A percentile compares a stretch with the other conserved stretches of the same genome.
Conservation (phyloP, 2,797 vertebrate species). For the Orestias chungarensis region DNA sequence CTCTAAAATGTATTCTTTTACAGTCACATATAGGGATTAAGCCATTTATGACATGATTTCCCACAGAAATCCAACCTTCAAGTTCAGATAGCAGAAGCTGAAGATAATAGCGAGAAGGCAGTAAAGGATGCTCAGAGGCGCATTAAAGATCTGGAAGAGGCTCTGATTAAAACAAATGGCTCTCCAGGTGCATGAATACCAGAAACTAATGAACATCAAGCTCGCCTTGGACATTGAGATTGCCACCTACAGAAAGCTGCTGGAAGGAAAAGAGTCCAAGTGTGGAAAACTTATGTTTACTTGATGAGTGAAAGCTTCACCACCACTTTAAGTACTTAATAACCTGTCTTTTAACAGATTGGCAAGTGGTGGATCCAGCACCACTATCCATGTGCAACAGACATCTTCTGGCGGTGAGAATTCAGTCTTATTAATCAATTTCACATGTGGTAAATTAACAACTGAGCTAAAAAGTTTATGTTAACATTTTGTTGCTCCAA, state of each 20-base stretch:
- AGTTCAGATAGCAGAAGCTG: conserved; percentile 78
- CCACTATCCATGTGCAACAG: conserved; percentile 80
- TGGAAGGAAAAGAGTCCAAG: conserved; percentile 85
- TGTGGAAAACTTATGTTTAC: conserved; percentile 33
- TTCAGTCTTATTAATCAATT: not conserved
- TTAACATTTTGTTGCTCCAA: not conserved
- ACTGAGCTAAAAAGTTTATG: not conserved
- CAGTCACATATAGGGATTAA: not conserved
- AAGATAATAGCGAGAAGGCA: conserved; percentile 81
- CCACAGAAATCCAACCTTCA: conserved; percentile 75
- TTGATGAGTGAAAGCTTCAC: not conserved
- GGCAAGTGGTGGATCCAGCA: conserved; percentile 40
- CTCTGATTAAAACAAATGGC: conserved; percentile 91
- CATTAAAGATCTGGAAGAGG: conserved; percentile 85
- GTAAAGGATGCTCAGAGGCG: conserved; percentile 84
- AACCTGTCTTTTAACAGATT: conserved; percentile 64
- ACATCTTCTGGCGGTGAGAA: conserved; percentile 44
- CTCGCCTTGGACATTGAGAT: conserved; percentile 95
- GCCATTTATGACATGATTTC: not conserved
- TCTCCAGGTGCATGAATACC: conserved; percentile 89
- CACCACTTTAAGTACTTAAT: conserved; percentile 26
- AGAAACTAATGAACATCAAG: conserved; percentile 94
- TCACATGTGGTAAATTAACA: not conserved
- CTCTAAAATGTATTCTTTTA: not conserved
- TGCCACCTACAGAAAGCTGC: conserved; percentile 81